Percentiles rank a stretch among this genome's conserved stretches.
Conservation (phyloP, 2,797 vertebrate species). For the Hemitrygon akajei region DNA sequence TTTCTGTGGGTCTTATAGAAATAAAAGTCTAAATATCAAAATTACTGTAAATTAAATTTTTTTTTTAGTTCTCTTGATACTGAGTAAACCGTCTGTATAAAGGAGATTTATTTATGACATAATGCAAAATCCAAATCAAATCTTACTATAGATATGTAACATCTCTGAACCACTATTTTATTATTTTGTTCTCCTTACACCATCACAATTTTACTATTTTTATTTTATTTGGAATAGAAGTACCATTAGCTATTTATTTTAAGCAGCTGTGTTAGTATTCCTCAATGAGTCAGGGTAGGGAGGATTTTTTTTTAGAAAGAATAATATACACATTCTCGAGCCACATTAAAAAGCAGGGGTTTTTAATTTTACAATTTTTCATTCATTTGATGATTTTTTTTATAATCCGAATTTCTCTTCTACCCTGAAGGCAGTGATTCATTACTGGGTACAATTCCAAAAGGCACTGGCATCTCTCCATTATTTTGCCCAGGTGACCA, state of each 20-base stretch:
- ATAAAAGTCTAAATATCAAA: constrained; percentile 13
- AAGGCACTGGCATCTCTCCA: constrained; percentile 15
- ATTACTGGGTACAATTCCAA: constrained; percentile 10
- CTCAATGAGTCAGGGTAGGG: neutral
- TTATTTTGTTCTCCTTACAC: neutral
- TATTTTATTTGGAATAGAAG: neutral
- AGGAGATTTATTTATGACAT: neutral
- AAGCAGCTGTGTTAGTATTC: neutral
- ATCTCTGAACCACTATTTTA: neutral
- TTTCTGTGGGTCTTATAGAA: neutral
- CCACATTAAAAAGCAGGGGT: neutral
- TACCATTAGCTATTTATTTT: neutral
- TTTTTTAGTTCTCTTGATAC: neutral
- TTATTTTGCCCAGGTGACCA: constrained; percentile 30
- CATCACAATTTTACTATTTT: neutral
- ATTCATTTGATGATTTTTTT: neutral
- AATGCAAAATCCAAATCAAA: neutral
- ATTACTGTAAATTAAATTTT: too few species aligned
- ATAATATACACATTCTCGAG: too few species aligned
- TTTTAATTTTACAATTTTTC: neutral
- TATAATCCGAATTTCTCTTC: neutral
- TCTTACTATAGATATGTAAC: neutral
- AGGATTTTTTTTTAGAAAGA: neutral
- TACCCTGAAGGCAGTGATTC: constrained; percentile 5
- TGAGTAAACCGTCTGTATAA: neutral